These are phyloP conservation scores for Heptranchias perlo DNA, from an alignment of 2,113 vertebrate species.

Conservation along the genomic window DNA sequence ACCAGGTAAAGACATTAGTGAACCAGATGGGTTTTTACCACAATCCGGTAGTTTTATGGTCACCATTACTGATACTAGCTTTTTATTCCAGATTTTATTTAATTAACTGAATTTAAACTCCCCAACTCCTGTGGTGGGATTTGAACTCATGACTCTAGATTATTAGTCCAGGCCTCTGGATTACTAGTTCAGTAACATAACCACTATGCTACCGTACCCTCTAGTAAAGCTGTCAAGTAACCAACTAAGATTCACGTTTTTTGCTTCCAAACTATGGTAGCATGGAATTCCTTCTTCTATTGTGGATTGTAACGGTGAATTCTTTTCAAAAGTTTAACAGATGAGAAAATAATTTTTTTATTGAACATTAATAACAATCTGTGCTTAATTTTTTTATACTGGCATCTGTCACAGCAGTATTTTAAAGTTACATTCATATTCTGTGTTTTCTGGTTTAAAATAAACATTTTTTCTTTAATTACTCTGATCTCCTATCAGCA, in stretches of 20 bases:
- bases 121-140: too few species aligned
- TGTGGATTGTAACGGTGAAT: neutral
- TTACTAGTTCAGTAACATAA: too few species aligned
- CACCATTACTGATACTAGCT: too few species aligned
- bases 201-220: too few species aligned
- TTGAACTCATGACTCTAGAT: too few species aligned
- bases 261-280: neutral
- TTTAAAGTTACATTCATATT: neutral
- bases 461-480: neutral
- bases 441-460: neutral
- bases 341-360: neutral
- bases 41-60: too few species aligned
- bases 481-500: neutral
- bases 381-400: neutral
- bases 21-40: too few species aligned
- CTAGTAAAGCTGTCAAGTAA: neutral
- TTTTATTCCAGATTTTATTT: too few species aligned
- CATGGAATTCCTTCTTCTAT: neutral
- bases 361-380: neutral
- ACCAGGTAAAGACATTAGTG: too few species aligned
- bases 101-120: too few species aligned
- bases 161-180: too few species aligned
- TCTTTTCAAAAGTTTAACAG: neutral
- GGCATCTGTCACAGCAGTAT: neutral
- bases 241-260: neutral